Base-by-base conservation (phyloP, 2,113 vertebrate genomes). In the Mesitornis unicolor region DNA sequence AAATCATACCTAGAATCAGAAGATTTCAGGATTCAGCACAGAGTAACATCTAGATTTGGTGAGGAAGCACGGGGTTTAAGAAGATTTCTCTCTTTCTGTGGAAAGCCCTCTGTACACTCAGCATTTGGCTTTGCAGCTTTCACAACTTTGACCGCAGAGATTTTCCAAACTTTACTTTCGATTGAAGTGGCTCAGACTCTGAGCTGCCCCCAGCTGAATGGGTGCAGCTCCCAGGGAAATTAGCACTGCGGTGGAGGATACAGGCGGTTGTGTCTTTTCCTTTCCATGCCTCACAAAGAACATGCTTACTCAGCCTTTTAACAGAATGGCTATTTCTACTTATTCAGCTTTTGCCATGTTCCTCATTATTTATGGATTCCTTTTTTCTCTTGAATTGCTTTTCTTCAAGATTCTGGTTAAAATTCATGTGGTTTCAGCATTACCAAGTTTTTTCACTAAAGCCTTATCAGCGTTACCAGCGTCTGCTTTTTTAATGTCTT, bases 261-360 rank as follows among this genome's bases (percentile, higher is more conserved):
- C 36, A 80, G 83, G 40, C 90, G 43, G 47, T 53, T 57, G 85
- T 80, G 90, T 11, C 88, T 88, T 92, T 93, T 80, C 87, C 93
- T 93, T 90, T 90, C 83, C 83, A 4, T 54, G 79, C 76, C 12
- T 67, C 33, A 88, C 92, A 95, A 94, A 96, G 95, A 95, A 93
- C 83, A 77, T 65, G 83, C 90, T 97, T 95, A 92, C 70, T 96
- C 95, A 96, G 94, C 92, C 78, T 87, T 94, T 91, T 73, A 83
- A 38, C 85, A 90, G 77, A 57, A 85, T 70, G 76, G 67, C 83
- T 80, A 71, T 84, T 95, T 86, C 92, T 95, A 80, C 83, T 90
- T 90, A 90, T 90, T 96, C 94, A 95, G 90, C 92, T 90, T 96
- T 96, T 97, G 89, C 92, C 92, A 80, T 83, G 85, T 90, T 94